A percentile compares a stretch with the other conserved stretches of the same genome.
Conservation (phyloP, 2,113 vertebrate species). For the Alethe castanea region DNA sequence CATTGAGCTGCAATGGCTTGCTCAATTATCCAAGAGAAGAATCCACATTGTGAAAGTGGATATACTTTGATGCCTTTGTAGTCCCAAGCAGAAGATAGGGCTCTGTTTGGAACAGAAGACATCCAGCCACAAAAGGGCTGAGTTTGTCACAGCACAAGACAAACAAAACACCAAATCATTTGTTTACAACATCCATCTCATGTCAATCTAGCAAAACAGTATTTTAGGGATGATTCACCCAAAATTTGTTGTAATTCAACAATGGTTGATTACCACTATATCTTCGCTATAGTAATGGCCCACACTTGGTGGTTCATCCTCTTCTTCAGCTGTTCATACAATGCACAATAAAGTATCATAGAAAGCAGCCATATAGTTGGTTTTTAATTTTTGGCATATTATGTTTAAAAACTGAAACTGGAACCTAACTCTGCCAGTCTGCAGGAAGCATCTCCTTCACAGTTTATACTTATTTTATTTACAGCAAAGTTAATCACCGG, state of each 20-base stretch:
- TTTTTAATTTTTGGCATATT: background rate
- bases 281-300: background rate
- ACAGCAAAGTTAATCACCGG: background rate
- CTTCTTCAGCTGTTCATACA: background rate
- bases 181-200: background rate
- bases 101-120: background rate
- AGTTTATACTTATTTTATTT: background rate
- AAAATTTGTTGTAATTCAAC: background rate
- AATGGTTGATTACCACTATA: background rate
- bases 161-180: background rate
- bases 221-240: background rate
- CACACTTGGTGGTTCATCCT: accelerated
- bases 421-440: background rate
- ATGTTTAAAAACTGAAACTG: background rate
- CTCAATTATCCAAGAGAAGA: background rate
- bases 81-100: background rate
- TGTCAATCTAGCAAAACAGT: background rate
- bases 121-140: background rate
- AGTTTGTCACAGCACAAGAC: background rate
- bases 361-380: background rate
- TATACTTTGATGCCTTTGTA: background rate
- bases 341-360: background rate
- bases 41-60: background rate
- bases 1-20: background rate
- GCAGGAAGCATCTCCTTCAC: background rate